Conservation (phyloP, 2,113 vertebrate genomes). For the Falco punctatus region DNA sequence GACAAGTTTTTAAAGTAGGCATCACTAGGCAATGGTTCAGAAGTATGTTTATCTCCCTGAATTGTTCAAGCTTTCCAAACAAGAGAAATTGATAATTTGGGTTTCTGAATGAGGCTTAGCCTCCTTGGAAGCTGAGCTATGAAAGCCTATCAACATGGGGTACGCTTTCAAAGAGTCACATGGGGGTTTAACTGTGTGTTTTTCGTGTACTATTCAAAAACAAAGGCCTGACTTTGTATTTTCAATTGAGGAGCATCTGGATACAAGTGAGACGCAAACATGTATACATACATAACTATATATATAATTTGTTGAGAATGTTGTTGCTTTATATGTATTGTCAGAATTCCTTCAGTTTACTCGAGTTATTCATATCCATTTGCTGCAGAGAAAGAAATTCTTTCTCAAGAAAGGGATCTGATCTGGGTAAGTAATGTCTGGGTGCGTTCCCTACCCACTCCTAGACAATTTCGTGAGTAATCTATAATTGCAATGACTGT, state of each 20-base stretch:
- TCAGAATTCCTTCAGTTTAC: background rate
- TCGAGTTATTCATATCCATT: background rate
- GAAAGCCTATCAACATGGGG: conserved; percentile 4
- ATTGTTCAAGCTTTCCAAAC: conserved; percentile 27
- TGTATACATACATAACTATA: background rate
- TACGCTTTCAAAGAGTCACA: background rate
- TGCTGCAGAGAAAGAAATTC: background rate
- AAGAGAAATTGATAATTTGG: conserved; percentile 32
- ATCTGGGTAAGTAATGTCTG: background rate
- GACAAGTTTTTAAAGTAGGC: background rate
- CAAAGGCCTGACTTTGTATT: background rate
- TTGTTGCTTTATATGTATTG: background rate
- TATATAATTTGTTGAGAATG: background rate
- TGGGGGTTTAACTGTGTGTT: background rate
- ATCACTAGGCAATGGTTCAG: conserved; percentile 39
- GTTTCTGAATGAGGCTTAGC: conserved; percentile 48
- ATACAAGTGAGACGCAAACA: background rate
- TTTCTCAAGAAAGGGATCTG: background rate
- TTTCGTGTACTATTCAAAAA: background rate
- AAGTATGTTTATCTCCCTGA: conserved; percentile 39
- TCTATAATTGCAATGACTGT: background rate
- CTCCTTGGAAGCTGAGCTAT: background rate
- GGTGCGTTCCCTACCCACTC: background rate
- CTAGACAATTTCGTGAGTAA: background rate
- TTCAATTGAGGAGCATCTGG: background rate